A percentile compares a stretch with the other conserved stretches of the same genome.
Conservation (phyloP, 2,113 vertebrate species). For the Alethe castanea region DNA sequence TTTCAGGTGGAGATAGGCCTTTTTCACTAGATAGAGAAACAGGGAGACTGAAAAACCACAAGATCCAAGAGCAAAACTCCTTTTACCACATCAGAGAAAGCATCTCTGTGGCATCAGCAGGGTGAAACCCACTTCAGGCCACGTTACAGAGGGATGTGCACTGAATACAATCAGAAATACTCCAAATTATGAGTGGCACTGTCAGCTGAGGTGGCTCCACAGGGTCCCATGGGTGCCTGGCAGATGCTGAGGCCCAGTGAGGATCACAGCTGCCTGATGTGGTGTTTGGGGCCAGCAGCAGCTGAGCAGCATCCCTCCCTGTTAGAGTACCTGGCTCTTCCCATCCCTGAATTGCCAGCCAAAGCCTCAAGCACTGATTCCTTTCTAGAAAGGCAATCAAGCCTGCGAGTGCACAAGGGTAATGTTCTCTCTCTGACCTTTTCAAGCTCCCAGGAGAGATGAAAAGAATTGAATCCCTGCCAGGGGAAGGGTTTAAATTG, state of each 20-base stretch:
- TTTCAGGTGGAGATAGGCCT: not conserved
- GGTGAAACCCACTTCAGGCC: not conserved
- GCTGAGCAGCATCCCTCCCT: accelerated
- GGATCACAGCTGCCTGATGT: accelerated
- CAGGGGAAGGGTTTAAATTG: conserved; percentile 31
- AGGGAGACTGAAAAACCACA: not conserved
- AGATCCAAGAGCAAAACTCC: not conserved
- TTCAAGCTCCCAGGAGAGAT: conserved; percentile 32
- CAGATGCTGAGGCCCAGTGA: not conserved
- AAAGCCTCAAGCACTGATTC: not conserved
- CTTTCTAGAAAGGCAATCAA: not conserved
- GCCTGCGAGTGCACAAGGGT: not conserved
- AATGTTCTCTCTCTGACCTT: conserved; percentile 59
- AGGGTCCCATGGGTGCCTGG: accelerated
- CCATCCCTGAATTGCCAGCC: not conserved
- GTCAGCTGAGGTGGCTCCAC: accelerated
- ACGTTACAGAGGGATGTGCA: accelerated
- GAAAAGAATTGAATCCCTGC: conserved; percentile 42
- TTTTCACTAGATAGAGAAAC: not conserved
- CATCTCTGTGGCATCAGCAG: not conserved
- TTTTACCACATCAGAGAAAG: not conserved
- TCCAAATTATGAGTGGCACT: accelerated
- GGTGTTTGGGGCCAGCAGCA: not conserved
- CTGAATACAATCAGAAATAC: not conserved
- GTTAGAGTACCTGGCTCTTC: not conserved